phyloP scores from a whole-genome alignment of 2,888 invertebrate genomes.

The Resseliella maxima region DNA sequence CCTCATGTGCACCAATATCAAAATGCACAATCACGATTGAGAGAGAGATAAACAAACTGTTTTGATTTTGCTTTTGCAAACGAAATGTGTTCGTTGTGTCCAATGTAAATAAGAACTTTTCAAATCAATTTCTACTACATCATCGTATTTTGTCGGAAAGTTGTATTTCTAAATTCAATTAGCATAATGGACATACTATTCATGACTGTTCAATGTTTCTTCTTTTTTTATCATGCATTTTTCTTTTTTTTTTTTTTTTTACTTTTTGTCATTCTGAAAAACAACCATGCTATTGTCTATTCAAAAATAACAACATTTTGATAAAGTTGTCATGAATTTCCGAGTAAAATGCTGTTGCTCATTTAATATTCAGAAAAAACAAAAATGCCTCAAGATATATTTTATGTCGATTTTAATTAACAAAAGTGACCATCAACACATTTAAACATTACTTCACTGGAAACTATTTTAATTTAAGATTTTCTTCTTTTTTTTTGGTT shows the following conservation, averaged over 20 bases:
- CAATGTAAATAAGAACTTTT: neutral
- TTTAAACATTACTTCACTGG: too few species aligned
- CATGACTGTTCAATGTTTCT: neutral
- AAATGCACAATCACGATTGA: neutral
- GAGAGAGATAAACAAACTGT: neutral
- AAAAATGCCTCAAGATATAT: too few species aligned
- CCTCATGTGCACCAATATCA: constrained; percentile 14
- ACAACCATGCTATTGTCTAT: neutral
- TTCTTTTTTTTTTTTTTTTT: too few species aligned
- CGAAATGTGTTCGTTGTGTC: neutral
- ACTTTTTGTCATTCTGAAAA: too few species aligned
- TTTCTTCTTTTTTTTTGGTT: too few species aligned
- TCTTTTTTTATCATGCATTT: neutral
- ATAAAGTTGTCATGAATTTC: neutral
- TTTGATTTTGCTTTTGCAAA: neutral
- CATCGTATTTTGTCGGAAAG: neutral
- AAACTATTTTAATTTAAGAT: too few species aligned
- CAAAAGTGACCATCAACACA: too few species aligned
- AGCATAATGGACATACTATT: constrained; percentile 12
- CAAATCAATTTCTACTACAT: neutral
- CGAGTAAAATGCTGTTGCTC: neutral
- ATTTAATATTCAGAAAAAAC: too few species aligned
- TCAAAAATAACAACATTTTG: neutral
- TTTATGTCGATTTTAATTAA: too few species aligned
- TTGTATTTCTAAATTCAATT: constrained; percentile 1